These are phyloP conservation scores for Felis chaus DNA, from an alignment of 2,113 vertebrate species.

Conservation along the genomic window DNA sequence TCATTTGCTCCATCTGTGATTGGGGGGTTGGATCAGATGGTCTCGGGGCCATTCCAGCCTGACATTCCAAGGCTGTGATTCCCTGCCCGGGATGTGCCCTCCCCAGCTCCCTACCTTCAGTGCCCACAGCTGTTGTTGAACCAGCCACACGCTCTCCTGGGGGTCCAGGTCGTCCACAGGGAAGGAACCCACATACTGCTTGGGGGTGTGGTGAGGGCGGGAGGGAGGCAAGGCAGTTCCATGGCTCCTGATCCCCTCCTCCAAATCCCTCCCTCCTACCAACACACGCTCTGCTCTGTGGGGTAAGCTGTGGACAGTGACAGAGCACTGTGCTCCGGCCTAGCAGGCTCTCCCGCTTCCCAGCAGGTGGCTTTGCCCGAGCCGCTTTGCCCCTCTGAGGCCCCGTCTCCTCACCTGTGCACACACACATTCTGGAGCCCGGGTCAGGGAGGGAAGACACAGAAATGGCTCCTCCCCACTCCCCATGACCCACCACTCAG, in stretches of 20 bases:
- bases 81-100: neutral
- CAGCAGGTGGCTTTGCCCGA: neutral
- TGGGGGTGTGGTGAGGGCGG: fast-evolving
- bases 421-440: neutral
- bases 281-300: neutral
- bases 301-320: neutral
- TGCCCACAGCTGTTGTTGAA: constrained; percentile 88
- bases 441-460: neutral
- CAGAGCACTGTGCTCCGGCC: neutral
- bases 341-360: neutral
- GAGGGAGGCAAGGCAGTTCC: neutral
- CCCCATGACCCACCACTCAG: neutral
- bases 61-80: neutral
- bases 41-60: neutral
- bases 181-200: constrained; percentile 95
- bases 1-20: neutral
- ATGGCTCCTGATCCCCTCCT: neutral
- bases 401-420: neutral
- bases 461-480: neutral
- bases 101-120: constrained; percentile 85
- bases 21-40: neutral
- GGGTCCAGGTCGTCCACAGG: constrained; percentile 88
- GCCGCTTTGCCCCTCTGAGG: neutral
- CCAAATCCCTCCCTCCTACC: neutral
- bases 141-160: constrained; percentile 87